Evolutionary conservation across 2,888 invertebrate genomes (phyloP).

Genomic region (Agrochola circellaris): DNA sequence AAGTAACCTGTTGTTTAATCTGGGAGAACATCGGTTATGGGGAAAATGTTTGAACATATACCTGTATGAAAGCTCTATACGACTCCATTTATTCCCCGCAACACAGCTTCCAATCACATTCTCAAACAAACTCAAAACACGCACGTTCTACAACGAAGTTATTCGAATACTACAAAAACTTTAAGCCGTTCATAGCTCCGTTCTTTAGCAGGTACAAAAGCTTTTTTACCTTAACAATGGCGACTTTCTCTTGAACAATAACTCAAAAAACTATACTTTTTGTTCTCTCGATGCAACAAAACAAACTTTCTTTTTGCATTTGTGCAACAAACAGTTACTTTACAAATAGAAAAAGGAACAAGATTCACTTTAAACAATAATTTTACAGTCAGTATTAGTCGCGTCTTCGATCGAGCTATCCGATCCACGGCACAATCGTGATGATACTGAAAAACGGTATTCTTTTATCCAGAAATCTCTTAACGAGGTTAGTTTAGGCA

Average conservation of each 20-base stretch:
- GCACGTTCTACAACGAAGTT: conserved; percentile 81
- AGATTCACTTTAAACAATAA: conserved; percentile 66
- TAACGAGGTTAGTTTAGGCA: conserved; percentile 91
- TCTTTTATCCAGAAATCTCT: conserved; percentile 90
- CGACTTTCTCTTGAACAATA: conserved; percentile 86
- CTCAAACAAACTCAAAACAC: conserved; percentile 74
- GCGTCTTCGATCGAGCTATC: conserved; percentile 85
- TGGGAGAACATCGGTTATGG: conserved; percentile 73
- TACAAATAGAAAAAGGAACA: conserved; percentile 65
- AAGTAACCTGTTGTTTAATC: conserved; percentile 77
- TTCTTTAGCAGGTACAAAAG: conserved; percentile 83
- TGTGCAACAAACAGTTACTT: conserved; percentile 77
- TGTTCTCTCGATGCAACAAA: conserved; percentile 77
- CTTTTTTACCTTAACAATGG: conserved; percentile 83
- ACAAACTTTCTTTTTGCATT: conserved; percentile 84
- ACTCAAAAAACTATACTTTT: conserved; percentile 82
- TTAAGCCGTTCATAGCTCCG: conserved; percentile 78
- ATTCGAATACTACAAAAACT: conserved; percentile 85
- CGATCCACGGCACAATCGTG: conserved; percentile 89
- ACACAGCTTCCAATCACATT: conserved; percentile 59
- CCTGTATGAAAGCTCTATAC: conserved; percentile 61
- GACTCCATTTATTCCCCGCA: conserved; percentile 40
- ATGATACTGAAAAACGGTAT: conserved; percentile 90
- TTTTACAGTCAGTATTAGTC: conserved; percentile 78
- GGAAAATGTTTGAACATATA: conserved; percentile 67